Conservation (phyloP, 1,140 invertebrate genomes). For the Ephestia elutella region DNA sequence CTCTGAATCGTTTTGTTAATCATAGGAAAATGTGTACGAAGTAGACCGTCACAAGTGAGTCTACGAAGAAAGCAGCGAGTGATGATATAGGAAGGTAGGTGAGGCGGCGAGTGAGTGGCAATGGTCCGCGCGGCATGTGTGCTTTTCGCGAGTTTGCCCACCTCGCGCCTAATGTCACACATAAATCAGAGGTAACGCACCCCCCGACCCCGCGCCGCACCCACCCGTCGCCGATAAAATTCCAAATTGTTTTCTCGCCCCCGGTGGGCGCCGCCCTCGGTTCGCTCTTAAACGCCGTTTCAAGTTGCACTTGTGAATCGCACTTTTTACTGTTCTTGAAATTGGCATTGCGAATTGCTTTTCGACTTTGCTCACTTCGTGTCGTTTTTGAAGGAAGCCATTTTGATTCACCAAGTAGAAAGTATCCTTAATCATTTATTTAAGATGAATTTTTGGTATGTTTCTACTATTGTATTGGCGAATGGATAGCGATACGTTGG, state of each 20-base stretch:
- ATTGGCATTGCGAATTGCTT: slow-evolving; percentile 64
- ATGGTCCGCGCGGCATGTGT: slow-evolving; percentile 31
- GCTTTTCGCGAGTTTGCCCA: slow-evolving; percentile 50
- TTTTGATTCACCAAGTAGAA: slow-evolving; percentile 37
- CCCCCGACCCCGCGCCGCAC: slow-evolving; percentile 39
- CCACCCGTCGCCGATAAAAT: slow-evolving; percentile 64
- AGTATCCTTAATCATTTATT: too few species aligned
- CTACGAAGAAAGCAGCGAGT: neutral
- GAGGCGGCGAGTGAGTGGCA: slow-evolving; percentile 22
- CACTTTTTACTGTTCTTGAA: slow-evolving; percentile 71
- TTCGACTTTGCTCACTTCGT: slow-evolving; percentile 36
- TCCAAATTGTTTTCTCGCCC: slow-evolving; percentile 71
- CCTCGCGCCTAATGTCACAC: slow-evolving; percentile 52
- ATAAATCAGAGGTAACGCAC: slow-evolving; percentile 67
- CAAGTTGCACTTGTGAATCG: slow-evolving; percentile 72
- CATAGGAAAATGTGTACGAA: neutral
- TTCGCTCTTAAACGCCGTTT: slow-evolving; percentile 72
- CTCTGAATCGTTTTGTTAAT: neutral
- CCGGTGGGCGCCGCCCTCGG: slow-evolving; percentile 63
- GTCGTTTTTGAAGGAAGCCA: slow-evolving; percentile 29
- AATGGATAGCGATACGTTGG: slow-evolving; percentile 51
- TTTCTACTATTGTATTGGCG: slow-evolving; percentile 35
- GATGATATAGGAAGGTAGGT: slow-evolving; percentile 12
- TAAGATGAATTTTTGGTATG: slow-evolving; percentile 43
- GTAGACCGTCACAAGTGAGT: neutral